phyloP scores from a whole-genome alignment of 2,113 vertebrate genomes.

The Bombycilla garrulus region DNA sequence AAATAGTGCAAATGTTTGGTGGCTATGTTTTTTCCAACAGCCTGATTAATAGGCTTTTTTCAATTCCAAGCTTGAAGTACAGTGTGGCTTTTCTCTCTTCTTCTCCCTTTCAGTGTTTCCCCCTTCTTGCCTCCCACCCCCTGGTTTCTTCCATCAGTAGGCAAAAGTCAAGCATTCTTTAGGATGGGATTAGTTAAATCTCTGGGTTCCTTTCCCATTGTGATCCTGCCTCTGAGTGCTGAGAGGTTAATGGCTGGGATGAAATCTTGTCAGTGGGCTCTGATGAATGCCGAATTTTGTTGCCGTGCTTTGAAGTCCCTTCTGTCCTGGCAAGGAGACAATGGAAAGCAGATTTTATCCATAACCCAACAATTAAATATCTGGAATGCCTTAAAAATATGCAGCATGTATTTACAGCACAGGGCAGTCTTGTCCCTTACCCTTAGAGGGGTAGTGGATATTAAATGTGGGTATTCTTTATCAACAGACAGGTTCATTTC shows the following conservation, averaged over 20 bases:
- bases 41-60: constrained; percentile 54
- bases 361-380: constrained; percentile 41
- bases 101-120: constrained; percentile 6
- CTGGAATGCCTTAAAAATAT: constrained; percentile 55
- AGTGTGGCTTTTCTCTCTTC: constrained; percentile 22
- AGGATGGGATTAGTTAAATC: constrained; percentile 79
- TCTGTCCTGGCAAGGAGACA: constrained; percentile 77
- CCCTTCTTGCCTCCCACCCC: constrained; percentile 28
- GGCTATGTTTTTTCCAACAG: neutral
- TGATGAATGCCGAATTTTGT: constrained; percentile 74
- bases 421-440: neutral
- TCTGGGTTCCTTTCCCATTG: constrained; percentile 72
- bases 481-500: neutral
- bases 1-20: constrained; percentile 42
- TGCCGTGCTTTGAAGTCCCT: constrained; percentile 77
- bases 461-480: neutral
- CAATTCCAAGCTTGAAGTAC: constrained; percentile 7
- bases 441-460: neutral
- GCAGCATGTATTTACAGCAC: neutral
- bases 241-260: constrained; percentile 80
- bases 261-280: constrained; percentile 80
- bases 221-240: constrained; percentile 71
- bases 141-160: constrained; percentile 73
- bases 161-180: constrained; percentile 77
- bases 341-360: constrained; percentile 61